Evolutionary conservation across 2,113 vertebrate species (phyloP).

Genomic region (Cygnus buccinator): DNA sequence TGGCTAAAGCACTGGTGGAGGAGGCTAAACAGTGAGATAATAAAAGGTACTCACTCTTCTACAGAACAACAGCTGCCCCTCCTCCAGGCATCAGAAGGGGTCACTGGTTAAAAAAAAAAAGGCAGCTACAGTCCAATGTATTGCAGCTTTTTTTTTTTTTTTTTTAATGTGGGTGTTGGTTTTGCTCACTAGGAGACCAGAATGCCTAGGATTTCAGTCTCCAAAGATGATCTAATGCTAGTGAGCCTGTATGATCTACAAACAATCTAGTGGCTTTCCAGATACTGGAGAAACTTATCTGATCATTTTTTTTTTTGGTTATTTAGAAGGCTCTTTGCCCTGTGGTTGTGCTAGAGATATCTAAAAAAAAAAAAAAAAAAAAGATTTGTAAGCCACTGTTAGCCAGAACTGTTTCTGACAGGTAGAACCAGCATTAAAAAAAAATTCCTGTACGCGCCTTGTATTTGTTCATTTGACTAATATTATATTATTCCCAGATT

Average conservation of each 20-base stretch:
- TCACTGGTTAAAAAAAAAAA: neutral
- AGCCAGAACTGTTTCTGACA: neutral
- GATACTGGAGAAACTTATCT: neutral
- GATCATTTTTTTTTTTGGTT: neutral
- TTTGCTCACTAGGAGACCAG: neutral
- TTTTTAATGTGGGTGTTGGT: neutral
- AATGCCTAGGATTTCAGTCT: neutral
- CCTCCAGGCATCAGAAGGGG: neutral
- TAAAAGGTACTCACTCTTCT: neutral
- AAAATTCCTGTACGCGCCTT: neutral
- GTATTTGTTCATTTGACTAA: neutral
- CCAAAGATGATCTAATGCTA: neutral
- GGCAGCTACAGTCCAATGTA: fast-evolving
- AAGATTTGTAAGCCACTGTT: neutral
- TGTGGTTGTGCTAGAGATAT: neutral
- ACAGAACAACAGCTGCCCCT: neutral
- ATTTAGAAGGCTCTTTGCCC: neutral
- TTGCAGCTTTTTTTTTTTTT: neutral
- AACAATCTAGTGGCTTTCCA: neutral
- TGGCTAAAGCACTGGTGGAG: neutral
- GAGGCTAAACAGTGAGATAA: neutral
- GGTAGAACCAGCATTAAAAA: neutral
- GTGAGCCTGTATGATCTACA: neutral
- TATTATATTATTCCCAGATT: neutral
- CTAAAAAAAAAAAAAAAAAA: neutral